Evolutionary conservation across 37 sponge, comb jelly and placozoan species (phyloP), one percentile per base, ranked within the genome.

Genomic region (Halisarca cf. caerulea): DNA sequence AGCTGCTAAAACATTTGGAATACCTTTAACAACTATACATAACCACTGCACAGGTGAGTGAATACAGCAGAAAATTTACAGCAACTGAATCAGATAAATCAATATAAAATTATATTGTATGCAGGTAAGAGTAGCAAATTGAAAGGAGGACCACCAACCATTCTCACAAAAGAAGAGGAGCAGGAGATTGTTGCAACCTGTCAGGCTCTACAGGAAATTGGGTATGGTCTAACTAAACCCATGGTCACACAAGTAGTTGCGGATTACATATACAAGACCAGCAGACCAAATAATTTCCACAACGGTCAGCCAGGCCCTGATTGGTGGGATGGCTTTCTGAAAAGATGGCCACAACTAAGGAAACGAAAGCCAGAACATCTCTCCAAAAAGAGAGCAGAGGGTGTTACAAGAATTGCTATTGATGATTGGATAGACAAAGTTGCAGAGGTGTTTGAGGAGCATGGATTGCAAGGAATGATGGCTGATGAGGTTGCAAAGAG

Each of bases 161-260:
- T 89, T 4, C 75, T 89, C 1, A 80, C 81, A 11, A 5, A 61
- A 25, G 51, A 45, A 3, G 85, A 89, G 45, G 90, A 90, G 72
- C 4, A 82, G 59, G 86, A 90, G 20, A 86, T 90, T 24, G 86
- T 85, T 40, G 70, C 42, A 33, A 47, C 82, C 0, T 54, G 62
- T 32, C 86, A 89, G 44, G 86, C 58, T 9, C 30, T 89, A 21
- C 86, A 85, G 38, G 90, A 89, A 62, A 60, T 89, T 11, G 90
- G 90, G 2, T 89, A 83, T 85, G 82, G 81, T 35, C 66, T 85
- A 2, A 89, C 89, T 0, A 64, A 74, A 66, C 85, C 80, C 4
- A 37, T 89, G 59, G 86, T 85, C 15, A 66, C 64, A 23, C 70
- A 79, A 39, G 83, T 89, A 23, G 81, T 89, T 21, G 27, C 45